A percentile compares a stretch with the other conserved stretches of the same genome.
phyloP scores from a whole-genome alignment of 2,113 vertebrate species.

The Oryzias celebensis region DNA sequence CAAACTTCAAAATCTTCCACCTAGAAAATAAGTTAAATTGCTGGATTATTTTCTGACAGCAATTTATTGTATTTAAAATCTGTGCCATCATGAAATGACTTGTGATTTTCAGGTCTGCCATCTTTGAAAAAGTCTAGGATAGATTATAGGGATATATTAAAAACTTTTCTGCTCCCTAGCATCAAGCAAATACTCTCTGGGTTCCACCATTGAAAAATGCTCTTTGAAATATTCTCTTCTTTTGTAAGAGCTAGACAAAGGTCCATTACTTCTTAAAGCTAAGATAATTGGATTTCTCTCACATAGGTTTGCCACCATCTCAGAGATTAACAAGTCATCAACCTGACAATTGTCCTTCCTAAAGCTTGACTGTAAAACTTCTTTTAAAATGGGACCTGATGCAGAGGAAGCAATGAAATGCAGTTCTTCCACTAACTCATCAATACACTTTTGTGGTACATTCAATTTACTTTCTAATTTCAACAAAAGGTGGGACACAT shows the following conservation, averaged over 20 bases:
- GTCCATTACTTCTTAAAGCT: neutral
- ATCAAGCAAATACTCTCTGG: neutral
- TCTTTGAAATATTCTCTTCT: neutral
- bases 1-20: constrained; percentile 4
- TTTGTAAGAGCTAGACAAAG: neutral
- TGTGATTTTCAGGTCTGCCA: neutral
- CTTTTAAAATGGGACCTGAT: constrained; percentile 23
- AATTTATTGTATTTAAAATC: neutral
- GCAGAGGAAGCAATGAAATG: neutral
- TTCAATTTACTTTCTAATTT: constrained; percentile 3
- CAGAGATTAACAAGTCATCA: constrained; percentile 18
- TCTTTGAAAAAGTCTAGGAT: neutral
- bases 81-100: neutral
- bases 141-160: constrained; percentile 3
- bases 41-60: neutral
- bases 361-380: constrained; percentile 36
- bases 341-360: constrained; percentile 23
- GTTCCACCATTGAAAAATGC: neutral
- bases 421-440: constrained; percentile 3
- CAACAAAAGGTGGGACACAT: neutral
- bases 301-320: constrained; percentile 17
- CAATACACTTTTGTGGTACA: neutral
- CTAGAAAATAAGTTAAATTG: neutral
- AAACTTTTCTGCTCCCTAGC: neutral
- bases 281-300: neutral